Base-by-base conservation (phyloP, 2,113 vertebrate genomes). In the Variabilichromis moorii region DNA sequence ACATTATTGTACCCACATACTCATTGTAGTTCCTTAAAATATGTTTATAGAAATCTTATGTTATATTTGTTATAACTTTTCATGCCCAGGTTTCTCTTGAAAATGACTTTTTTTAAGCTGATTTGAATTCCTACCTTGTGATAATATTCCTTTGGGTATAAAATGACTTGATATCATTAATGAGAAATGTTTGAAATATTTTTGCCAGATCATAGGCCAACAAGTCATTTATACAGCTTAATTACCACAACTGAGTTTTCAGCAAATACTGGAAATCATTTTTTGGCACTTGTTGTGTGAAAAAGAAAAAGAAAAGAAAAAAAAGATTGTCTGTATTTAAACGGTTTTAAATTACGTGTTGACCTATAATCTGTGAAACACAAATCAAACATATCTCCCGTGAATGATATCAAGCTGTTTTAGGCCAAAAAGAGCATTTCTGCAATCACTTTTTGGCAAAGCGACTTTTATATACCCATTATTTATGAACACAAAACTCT, bases 341-440 rank as follows among this genome's bases (percentile, higher is more conserved):
- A 66, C 0, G 0, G 31, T 66, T 35, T 66, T n/a, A 37, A 37
- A 66, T n/a, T 12, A 37, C 1, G 2, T 35, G 59, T 35, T 35
- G 59, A 63, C 31, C 31, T n/a, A 2, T 63, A 63, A 63, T 35
- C 31, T 63, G 31, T 63, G 17, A 63, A 63, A 35, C 59, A 35
- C 59, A 63, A 9, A 35, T 63, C 59, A 63, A 63, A 7, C 59
- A 12, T 63, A 63, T 35, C 0, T 3, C 31, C 59, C 0, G 2
- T 35, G 1, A 35, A 35, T 63, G 17, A 63, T n/a, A 63, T 63
- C 9, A 35, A 7, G 16, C 9, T 9, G 31, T 63, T 63, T 63
- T 63, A 11, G 9, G 31, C 17, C 0, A 63, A 33, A 63, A 19
- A 2, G 4, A 33, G 6, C 55, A 59, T 59, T 59, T 59, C 26